Evolutionary conservation across 2,888 invertebrate species (phyloP).

Genomic region (Cyclophora albipunctata): DNA sequence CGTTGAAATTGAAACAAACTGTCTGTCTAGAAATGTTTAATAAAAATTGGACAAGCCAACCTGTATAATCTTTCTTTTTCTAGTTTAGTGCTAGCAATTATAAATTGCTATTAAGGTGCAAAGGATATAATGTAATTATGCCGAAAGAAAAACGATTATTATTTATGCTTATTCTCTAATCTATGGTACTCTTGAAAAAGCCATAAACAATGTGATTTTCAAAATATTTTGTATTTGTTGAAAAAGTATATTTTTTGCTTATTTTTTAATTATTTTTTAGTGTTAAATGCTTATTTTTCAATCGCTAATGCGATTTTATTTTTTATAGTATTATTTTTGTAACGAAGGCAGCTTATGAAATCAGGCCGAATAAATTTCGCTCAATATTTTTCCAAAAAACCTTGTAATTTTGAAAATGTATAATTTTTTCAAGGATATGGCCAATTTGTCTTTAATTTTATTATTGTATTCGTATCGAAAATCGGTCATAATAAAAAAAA

Average conservation of each 20-base stretch:
- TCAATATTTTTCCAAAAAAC: too few relatives aligned
- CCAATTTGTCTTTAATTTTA: too few relatives aligned
- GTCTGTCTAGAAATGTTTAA: too few relatives aligned
- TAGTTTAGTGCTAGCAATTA: conserved; percentile 7
- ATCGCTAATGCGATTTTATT: not conserved
- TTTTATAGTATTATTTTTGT: conserved; percentile 22
- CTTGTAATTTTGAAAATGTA: too few relatives aligned
- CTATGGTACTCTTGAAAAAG: not conserved
- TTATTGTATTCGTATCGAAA: too few relatives aligned
- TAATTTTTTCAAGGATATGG: too few relatives aligned
- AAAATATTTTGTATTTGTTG: conserved; percentile 48
- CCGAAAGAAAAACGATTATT: not conserved
- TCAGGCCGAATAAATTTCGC: too few relatives aligned
- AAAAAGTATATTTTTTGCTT: conserved; percentile 44
- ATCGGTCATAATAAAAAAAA: too few relatives aligned
- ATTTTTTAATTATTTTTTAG: conserved; percentile 50
- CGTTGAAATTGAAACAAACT: too few relatives aligned
- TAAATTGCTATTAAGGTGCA: conserved; percentile 16
- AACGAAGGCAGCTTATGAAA: conserved; percentile 1
- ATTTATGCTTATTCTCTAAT: conserved; percentile 1
- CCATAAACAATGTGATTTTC: conserved; percentile 42
- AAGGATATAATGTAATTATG: conserved; percentile 7
- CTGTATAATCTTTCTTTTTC: conserved; percentile 5
- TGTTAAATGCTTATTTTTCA: too few relatives aligned
- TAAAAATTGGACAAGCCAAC: too few relatives aligned